Evolutionary conservation across 2,888 invertebrate species (phyloP).

Genomic region (Chouioia cunea): DNA sequence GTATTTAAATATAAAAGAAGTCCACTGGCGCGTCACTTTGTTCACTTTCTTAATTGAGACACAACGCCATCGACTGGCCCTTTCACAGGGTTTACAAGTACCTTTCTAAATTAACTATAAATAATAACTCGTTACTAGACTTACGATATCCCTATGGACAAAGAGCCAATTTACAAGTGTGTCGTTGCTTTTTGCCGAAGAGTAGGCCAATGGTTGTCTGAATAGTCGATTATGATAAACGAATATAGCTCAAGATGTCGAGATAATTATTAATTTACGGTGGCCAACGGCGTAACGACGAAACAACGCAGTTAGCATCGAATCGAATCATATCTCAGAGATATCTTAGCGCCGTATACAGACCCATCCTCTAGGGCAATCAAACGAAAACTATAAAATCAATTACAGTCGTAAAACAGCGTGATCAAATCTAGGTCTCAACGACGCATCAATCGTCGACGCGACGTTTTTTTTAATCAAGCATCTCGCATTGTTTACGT

Average conservation of each 20-base stretch:
- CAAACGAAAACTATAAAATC: conserved; percentile 16
- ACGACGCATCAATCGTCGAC: neutral
- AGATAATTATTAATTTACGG: too few relatives aligned
- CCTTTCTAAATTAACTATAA: too few relatives aligned
- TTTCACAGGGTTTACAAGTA: too few relatives aligned
- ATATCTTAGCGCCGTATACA: too few relatives aligned
- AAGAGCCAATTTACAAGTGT: conserved; percentile 1
- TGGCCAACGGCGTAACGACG: too few relatives aligned
- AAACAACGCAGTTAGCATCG: too few relatives aligned
- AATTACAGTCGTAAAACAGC: neutral
- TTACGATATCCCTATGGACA: neutral
- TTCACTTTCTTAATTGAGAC: conserved; percentile 26
- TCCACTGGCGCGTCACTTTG: conserved; percentile 16
- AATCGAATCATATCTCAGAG: too few relatives aligned
- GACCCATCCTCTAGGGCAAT: conserved; percentile 12
- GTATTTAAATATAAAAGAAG: conserved; percentile 27
- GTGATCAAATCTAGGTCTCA: conserved; percentile 2
- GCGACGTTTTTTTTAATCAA: conserved; percentile 8
- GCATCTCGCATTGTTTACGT: too few relatives aligned
- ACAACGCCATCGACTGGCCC: conserved; percentile 12
- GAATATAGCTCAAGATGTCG: conserved; percentile 27
- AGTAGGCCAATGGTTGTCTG: too few relatives aligned
- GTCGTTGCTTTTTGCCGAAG: neutral
- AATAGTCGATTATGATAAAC: too few relatives aligned
- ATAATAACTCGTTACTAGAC: conserved; percentile 10